Base-by-base conservation (phyloP, 2,888 invertebrate species). In the Sarcophaga caerulescens region DNA sequence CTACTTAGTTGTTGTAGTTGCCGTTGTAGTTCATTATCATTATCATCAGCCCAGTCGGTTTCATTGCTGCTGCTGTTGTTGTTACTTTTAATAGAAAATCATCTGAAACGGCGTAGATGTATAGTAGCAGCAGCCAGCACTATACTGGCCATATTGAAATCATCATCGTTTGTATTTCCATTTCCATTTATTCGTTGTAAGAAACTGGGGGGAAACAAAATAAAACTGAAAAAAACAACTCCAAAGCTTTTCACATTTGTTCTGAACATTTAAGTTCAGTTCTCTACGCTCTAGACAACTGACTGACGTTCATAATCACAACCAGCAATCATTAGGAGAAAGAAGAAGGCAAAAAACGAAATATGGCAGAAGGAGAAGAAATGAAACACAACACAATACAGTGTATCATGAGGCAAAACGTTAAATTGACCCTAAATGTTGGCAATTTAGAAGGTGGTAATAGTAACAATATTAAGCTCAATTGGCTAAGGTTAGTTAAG, bases 381-480 rank as follows among this genome's bases (percentile, higher is more conserved):
- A 35, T 35, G 35, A 35, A 35, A 35, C 35, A 35, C 35, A 35
- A 35, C 35, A 35, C 10, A 35, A 10, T 10, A 35, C 8, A 35
- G 35, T 8, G 73, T 78, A 74, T 83, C 74, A 84, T 86, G 81
- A 86, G 62, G 84, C 86, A 84, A 81, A 86, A 86, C 86, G 84
- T 86, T 86, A 86, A 86, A 86, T 86, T 86, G 86, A 86, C 86
- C 86, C 84, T 86, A 86, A 86, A 86, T 84, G 86, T 75, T 84
- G 78, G 86, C 86, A 86, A 81, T 86, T 86, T 86, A 86, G 81
- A 81, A 86, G 86, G 86, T 86, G 85, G 85, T 81, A 84, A 86
- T 86, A 86, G 86, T 86, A 84, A 84, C 81, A 62, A 84, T 84
- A 86, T 84, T 86, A 86, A 84, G 84, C 80, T 86, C 86, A 86